These are phyloP conservation scores for Sebastes variabilis DNA, from an alignment of 2,797 vertebrate species.

Conservation along the genomic window DNA sequence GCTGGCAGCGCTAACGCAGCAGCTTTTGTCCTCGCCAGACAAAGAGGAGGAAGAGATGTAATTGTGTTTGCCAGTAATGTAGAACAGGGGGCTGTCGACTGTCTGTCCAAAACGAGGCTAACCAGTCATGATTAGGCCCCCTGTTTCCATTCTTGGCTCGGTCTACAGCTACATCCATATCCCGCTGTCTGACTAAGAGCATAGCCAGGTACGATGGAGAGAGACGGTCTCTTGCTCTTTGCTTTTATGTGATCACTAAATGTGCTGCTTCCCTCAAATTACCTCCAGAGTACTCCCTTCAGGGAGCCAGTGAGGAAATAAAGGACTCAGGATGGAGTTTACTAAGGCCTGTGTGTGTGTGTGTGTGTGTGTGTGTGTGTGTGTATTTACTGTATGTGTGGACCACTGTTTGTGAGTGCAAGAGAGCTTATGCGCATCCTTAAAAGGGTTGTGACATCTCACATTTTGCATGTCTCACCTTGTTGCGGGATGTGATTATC, in stretches of 20 bases:
- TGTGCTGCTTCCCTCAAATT: constrained; percentile 71
- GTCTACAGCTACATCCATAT: constrained; percentile 38
- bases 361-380: neutral
- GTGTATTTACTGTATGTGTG: neutral
- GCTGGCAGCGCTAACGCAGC: constrained; percentile 27
- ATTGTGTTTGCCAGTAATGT: constrained; percentile 81
- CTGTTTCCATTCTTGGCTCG: constrained; percentile 67
- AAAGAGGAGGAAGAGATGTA: constrained; percentile 74
- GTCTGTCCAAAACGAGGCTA: constrained; percentile 74
- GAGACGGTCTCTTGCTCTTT: constrained; percentile 27
- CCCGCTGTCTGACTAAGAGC: constrained; percentile 53
- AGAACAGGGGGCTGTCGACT: constrained; percentile 69
- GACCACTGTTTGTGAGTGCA: neutral
- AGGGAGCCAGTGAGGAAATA: constrained; percentile 48
- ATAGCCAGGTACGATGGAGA: constrained; percentile 46
- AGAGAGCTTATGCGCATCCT: neutral
- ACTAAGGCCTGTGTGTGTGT: neutral
- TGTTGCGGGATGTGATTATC: constrained; percentile 96
- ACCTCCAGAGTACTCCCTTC: constrained; percentile 57
- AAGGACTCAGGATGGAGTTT: constrained; percentile 25
- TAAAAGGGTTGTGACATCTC: neutral
- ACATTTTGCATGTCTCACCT: constrained; percentile 80
- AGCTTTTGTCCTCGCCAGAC: constrained; percentile 55
- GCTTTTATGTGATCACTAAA: constrained; percentile 59
- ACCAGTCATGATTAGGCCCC: constrained; percentile 73